Percentiles rank a stretch among this genome's conserved stretches.
phyloP scores from a whole-genome alignment of 2,113 vertebrate genomes.

The Misgurnus mizolepis region DNA sequence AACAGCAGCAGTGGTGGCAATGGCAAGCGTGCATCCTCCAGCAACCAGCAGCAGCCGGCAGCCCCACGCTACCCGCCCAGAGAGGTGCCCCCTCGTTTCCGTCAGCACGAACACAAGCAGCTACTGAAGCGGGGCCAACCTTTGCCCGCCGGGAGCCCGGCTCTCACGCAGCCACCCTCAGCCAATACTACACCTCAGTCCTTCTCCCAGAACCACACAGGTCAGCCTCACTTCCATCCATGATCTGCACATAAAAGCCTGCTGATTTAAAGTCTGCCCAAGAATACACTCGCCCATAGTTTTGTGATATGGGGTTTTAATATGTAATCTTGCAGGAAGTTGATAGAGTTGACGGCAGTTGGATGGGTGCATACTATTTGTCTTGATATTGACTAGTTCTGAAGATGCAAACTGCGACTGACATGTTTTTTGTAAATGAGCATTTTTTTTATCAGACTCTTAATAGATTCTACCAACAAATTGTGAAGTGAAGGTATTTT shows the following conservation, averaged over 20 bases:
- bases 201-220: conserved; percentile 61
- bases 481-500: too few relatives aligned
- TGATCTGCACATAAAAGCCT: background rate
- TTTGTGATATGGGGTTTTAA: background rate
- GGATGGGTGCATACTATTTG: background rate
- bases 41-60: conserved; percentile 75
- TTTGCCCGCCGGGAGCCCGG: conserved; percentile 83
- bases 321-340: background rate
- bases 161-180: conserved; percentile 69
- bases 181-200: conserved; percentile 41
- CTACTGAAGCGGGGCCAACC: conserved; percentile 96
- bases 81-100: conserved; percentile 97
- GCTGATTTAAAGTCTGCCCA: background rate
- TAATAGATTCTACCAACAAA: too few relatives aligned
- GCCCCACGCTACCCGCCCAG: conserved; percentile 91
- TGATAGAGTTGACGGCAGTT: background rate
- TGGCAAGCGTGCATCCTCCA: conserved; percentile 84
- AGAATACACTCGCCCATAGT: background rate
- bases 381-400: background rate
- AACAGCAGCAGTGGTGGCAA: conserved; percentile 81
- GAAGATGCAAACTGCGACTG: too few relatives aligned
- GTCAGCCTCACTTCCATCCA: conserved; percentile 58
- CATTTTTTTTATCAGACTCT: too few relatives aligned
- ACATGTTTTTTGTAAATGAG: too few relatives aligned
- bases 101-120: conserved; percentile 99